Base-by-base conservation (phyloP, 1,140 invertebrate species). In the Drosophila arizonae region DNA sequence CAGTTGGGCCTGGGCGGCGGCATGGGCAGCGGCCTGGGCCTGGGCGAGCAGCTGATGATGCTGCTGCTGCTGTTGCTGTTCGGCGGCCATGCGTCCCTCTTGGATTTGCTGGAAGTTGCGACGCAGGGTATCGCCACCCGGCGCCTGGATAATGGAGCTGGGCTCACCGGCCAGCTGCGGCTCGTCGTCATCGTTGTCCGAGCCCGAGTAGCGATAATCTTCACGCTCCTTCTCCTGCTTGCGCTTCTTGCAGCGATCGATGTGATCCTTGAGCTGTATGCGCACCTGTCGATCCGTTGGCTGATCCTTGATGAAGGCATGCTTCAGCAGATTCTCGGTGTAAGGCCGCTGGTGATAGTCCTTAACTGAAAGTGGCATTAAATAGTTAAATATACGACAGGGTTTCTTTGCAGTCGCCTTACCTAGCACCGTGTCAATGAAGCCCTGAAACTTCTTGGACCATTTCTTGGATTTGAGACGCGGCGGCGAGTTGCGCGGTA, bases 181-280 rank as follows among this genome's bases (percentile, higher is more conserved):
- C 76, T 97, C 96, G 73, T 98, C 97, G 77, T 98, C 97, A 80
- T 97, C 97, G 77, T 97, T 97, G 90, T 97, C 97, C 11, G 96
- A 97, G 36, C 96, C 96, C 41, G 96, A 97, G 88, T 97, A 97
- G 70, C 94, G 94, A 91, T 97, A 97, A 88, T 97, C 95, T 80
- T 96, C 95, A 56, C 96, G 93, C 79, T 96, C 95, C 93, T 97
- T 97, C 84, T 97, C 96, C 90, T 97, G 96, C 93, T 98, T 97
- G 91, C 97, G 95, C 92, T 98, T 98, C 93, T 98, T 98, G 93
- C 97, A 98, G 66, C 98, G 94, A 93, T 99, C 99, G 92, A 99
- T 99, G 92, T 99, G 98, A 92, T 99, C 99, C 93, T 99, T 99
- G 26, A 99, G 95, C 91, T 99, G 98, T 93, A 99, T 99, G 89